Evolutionary conservation across 2,888 invertebrate genomes (phyloP).

Genomic region (Leuctra nigra): DNA sequence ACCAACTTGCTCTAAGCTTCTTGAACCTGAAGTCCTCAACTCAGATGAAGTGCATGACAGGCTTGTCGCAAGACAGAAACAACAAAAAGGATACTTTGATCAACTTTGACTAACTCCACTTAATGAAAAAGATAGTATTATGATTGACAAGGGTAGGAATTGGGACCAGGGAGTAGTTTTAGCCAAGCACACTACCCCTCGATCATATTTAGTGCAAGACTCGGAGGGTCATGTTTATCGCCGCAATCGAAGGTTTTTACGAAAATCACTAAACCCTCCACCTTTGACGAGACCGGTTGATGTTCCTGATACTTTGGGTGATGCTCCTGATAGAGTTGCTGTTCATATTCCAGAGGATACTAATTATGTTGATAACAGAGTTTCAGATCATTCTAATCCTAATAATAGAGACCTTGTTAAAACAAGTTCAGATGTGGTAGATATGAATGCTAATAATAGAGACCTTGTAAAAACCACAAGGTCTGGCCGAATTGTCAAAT

Average conservation of each 20-base stretch:
- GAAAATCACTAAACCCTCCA: no score
- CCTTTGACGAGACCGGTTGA: no score
- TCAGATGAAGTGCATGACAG: neutral
- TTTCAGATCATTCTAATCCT: neutral
- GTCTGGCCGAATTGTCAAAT: no score
- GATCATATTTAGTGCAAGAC: neutral
- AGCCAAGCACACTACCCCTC: neutral
- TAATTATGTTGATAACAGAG: no score
- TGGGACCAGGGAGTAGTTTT: neutral
- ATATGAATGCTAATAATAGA: no score
- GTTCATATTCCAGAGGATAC: no score
- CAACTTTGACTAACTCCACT: neutral
- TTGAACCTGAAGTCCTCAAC: neutral
- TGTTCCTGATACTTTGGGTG: no score
- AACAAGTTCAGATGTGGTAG: no score
- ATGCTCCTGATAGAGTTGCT: no score
- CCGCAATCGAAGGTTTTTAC: neutral
- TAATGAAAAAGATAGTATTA: neutral
- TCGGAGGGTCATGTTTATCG: neutral
- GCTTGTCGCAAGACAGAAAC: neutral
- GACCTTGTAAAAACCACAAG: no score
- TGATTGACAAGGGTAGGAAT: neutral
- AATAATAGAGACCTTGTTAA: no score
- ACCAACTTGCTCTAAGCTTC: neutral
- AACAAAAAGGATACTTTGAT: conserved; percentile 5